A percentile compares a stretch with the other conserved stretches of the same genome.
phyloP scores from a whole-genome alignment of 2,113 vertebrate species.

The Pogona vitticeps region DNA sequence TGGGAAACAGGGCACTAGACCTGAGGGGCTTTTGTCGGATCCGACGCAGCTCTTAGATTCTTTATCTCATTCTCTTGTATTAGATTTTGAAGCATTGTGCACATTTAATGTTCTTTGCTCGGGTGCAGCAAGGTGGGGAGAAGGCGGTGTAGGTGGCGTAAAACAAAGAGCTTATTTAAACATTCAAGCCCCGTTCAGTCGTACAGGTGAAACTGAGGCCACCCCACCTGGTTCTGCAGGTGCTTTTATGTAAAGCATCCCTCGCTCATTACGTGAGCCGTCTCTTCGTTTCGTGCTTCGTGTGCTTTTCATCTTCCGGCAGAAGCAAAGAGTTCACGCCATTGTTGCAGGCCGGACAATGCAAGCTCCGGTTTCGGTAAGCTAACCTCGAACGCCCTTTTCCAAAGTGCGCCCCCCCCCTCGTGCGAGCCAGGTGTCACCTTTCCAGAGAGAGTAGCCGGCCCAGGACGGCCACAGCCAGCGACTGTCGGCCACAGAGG shows the following conservation, averaged over 20 bases:
- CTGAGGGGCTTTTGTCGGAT: neutral
- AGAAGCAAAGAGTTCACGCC: neutral
- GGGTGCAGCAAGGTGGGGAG: neutral
- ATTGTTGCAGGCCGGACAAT: neutral
- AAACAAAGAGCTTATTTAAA: neutral
- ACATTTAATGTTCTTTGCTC: neutral
- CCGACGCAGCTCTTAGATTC: neutral
- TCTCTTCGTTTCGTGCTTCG: too few species aligned
- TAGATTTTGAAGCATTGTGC: neutral
- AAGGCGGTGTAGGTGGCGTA: neutral
- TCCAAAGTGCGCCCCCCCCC: neutral
- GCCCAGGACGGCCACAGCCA: neutral
- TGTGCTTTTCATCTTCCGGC: accelerated
- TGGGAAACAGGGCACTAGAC: neutral
- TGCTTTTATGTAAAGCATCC: neutral
- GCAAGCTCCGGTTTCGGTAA: neutral
- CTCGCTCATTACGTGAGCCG: neutral
- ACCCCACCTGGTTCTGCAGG: accelerated
- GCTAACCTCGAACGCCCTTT: neutral
- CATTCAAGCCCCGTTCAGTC: too few species aligned
- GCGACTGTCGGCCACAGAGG: neutral
- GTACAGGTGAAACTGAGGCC: neutral
- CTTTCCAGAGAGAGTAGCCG: neutral
- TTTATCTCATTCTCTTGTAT: too few species aligned
- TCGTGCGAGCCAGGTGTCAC: neutral